phyloP scores from a whole-genome alignment of 2,888 invertebrate species.

The Onchidella celtica region DNA sequence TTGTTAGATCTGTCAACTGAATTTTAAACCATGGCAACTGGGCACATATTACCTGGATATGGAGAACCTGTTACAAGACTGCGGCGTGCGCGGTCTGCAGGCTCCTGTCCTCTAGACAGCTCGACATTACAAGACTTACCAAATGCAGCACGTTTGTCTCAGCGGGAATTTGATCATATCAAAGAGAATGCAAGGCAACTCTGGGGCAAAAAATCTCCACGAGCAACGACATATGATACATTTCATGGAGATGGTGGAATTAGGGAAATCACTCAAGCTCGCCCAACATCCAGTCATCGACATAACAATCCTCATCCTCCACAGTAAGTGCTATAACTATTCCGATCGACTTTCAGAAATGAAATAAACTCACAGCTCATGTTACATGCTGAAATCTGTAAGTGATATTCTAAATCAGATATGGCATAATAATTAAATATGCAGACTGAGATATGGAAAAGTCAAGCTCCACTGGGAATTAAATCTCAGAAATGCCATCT shows the following conservation, averaged over 20 bases:
- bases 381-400: too few species aligned
- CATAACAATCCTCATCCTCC: constrained; percentile 76
- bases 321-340: constrained; percentile 70
- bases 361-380: too few species aligned
- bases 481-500: too few species aligned
- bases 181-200: constrained; percentile 63
- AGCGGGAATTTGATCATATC: constrained; percentile 62
- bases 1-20: too few species aligned
- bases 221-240: constrained; percentile 69
- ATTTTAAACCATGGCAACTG: constrained; percentile 68
- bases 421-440: too few species aligned
- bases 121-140: constrained; percentile 58
- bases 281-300: constrained; percentile 70
- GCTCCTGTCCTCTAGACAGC: constrained; percentile 63
- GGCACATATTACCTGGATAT: constrained; percentile 74
- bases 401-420: too few species aligned
- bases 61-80: constrained; percentile 68
- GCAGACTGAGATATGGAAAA: too few species aligned
- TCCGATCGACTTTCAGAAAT: too few species aligned
- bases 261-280: constrained; percentile 59
- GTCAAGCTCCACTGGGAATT: too few species aligned
- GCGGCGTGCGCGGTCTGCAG: constrained; percentile 63
- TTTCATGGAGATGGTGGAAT: constrained; percentile 59
- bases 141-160: constrained; percentile 55
- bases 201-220: constrained; percentile 62